Evolutionary conservation across 2,888 invertebrate species (phyloP).

Genomic region (Pachycephus smyrnensis): DNA sequence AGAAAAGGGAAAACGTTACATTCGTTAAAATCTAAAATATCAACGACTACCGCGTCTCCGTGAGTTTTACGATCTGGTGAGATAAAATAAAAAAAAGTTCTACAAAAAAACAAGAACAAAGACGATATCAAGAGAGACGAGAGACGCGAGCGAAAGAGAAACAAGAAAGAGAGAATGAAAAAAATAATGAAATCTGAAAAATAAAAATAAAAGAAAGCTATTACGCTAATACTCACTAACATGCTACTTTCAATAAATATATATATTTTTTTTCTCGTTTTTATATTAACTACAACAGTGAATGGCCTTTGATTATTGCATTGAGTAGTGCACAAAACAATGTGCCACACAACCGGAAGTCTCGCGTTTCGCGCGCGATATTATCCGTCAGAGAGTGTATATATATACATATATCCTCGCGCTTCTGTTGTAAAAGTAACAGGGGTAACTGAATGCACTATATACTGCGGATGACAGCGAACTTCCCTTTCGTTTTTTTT

Average conservation of each 20-base stretch:
- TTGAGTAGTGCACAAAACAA: slow-evolving; percentile 53
- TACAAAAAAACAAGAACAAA: neutral
- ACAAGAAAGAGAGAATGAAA: slow-evolving; percentile 11
- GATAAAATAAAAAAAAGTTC: neutral
- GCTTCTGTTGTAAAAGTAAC: neutral
- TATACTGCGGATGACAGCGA: neutral
- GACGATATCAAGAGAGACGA: neutral
- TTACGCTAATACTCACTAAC: slow-evolving; percentile 38
- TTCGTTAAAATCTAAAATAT: neutral
- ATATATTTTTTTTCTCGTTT: slow-evolving; percentile 29
- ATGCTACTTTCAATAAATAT: slow-evolving; percentile 48
- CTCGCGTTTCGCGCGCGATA: slow-evolving; percentile 27
- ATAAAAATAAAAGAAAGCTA: slow-evolving; percentile 35
- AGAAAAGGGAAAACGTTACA: neutral
- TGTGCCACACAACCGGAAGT: slow-evolving; percentile 43
- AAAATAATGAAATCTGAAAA: slow-evolving; percentile 25
- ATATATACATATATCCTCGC: neutral
- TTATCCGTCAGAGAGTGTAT: slow-evolving; percentile 39
- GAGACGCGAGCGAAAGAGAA: neutral
- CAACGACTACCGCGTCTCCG: neutral
- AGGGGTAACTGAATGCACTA: neutral
- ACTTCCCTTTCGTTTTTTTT: neutral
- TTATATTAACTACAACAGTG: slow-evolving; percentile 51
- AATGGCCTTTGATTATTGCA: slow-evolving; percentile 63
- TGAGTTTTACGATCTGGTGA: neutral